Evolutionary conservation across 35 echinoderm and acorn worm species (phyloP).

Genomic region (Eucidaris tribuloides): DNA sequence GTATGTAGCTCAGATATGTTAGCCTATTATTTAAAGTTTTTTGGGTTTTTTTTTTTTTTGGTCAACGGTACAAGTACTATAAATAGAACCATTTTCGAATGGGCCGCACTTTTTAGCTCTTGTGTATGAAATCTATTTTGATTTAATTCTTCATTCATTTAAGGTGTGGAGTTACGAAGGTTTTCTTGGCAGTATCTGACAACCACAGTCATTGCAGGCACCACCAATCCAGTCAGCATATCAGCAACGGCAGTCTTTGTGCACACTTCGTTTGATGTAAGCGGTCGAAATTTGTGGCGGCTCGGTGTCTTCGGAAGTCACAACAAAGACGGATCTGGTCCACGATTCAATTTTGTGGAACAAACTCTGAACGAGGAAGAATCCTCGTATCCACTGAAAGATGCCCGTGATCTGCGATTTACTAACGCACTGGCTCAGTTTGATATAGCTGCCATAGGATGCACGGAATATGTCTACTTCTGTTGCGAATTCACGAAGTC

Average conservation of each 20-base stretch:
- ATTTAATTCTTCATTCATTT: too few relatives aligned
- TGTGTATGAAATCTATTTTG: too few relatives aligned
- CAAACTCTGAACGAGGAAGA: slow-evolving; percentile 62
- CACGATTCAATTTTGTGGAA: slow-evolving; percentile 67
- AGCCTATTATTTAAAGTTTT: too few relatives aligned
- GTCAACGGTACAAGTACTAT: too few relatives aligned
- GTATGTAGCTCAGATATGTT: too few relatives aligned
- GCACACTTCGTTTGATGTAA: slow-evolving; percentile 30
- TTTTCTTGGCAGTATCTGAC: slow-evolving; percentile 55
- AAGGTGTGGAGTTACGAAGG: slow-evolving; percentile 73
- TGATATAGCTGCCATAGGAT: slow-evolving; percentile 74
- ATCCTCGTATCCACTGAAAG: background rate
- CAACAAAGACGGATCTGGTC: slow-evolving; percentile 53
- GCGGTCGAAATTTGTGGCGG: slow-evolving; percentile 74
- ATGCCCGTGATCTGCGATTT: slow-evolving; percentile 6
- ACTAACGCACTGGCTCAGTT: slow-evolving; percentile 37
- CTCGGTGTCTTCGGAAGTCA: slow-evolving; percentile 72
- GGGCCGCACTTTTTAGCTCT: too few relatives aligned
- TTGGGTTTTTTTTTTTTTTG: too few relatives aligned
- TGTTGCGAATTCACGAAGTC: slow-evolving; percentile 75
- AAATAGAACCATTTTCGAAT: too few relatives aligned
- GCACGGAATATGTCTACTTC: slow-evolving; percentile 63
- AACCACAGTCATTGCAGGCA: slow-evolving; percentile 65
- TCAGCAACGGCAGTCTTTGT: slow-evolving; percentile 49
- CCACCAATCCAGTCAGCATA: slow-evolving; percentile 57